phyloP scores from a whole-genome alignment of 2,797 vertebrate genomes.

The Gila robusta region DNA sequence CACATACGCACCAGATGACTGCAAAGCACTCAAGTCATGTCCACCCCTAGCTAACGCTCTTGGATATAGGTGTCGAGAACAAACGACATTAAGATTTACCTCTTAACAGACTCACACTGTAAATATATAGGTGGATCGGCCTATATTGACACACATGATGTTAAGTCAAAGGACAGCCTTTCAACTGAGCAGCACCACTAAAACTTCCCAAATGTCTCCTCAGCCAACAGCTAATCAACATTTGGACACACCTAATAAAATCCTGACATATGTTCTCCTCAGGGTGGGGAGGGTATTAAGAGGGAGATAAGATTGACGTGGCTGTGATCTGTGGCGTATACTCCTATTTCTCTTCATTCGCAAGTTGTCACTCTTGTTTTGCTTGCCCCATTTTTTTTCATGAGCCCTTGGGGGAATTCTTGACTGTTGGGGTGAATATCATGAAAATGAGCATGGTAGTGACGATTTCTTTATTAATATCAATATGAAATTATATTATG shows the following conservation, averaged over 20 bases:
- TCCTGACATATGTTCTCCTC: conserved; percentile 61
- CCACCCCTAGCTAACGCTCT: not conserved
- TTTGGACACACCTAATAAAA: conserved; percentile 74
- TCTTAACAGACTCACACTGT: conserved; percentile 50
- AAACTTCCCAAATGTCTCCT: conserved; percentile 57
- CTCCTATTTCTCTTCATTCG: conserved; percentile 28
- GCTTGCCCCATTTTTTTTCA: not conserved
- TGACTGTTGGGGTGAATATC: not conserved
- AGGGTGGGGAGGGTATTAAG: conserved; percentile 33
- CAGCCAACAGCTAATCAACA: conserved; percentile 72
- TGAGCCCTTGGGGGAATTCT: not conserved
- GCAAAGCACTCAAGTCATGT: conserved; percentile 23
- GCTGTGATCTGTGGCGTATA: not conserved
- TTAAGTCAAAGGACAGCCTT: conserved; percentile 67
- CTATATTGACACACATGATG: conserved; percentile 47
- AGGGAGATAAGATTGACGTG: conserved; percentile 39
- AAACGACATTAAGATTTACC: conserved; percentile 39
- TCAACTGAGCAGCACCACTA: conserved; percentile 64
- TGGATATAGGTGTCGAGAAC: conserved; percentile 37
- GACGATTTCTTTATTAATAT: not conserved
- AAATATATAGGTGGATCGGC: conserved; percentile 63
- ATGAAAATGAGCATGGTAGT: not conserved
- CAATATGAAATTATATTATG: not conserved
- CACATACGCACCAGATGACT: conserved; percentile 5
- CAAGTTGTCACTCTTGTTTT: conserved; percentile 17